Evolutionary conservation across 2,888 invertebrate species (phyloP), one percentile per base, ranked within the genome.

Genomic region (Theretra japonica): DNA sequence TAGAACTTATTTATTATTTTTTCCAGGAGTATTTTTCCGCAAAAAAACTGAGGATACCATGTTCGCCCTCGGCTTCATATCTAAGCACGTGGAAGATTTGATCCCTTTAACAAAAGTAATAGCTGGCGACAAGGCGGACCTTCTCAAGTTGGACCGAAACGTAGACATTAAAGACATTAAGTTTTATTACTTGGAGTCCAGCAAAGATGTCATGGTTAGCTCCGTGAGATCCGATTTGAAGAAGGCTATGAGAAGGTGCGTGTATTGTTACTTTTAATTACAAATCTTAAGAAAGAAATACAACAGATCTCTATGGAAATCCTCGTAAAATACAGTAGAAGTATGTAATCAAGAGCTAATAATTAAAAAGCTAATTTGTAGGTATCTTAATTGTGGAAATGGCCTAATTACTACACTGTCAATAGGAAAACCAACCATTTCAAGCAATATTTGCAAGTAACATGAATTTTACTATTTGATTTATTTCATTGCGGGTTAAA

Each of bases 21-120:
- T 70, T 80, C 2, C 76, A 96, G 96, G 97, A 56, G 95, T 98
- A 70, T 96, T 97, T 8, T 95, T 96, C 75, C 94, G 97, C 71
- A 96, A 95, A 11, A 96, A 96, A 6, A 95, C 96, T 21, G 96
- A 93, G 21, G 81, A 83, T 3, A 96, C 97, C 0, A 98, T 99
- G 96, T 96, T 98, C 5, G 94, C 96, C 33, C 96, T 96, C 4
- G 99, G 99, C 1, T 98, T 99, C 23, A 96, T 99, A 90, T 95
- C 97, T 33, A 96, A 97, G 75, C 96, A 96, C 84, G 96, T 97
- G 0, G 96, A 96, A 70, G 99, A 99, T 89, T 91, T 99, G 73
- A 91, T 95, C 8, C 97, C 98, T 0, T 90, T 98, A 73, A 94
- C 97, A 15, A 97, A 96, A 91, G 95, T 97, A 59, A 83, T 97